Percentiles rank a stretch among this genome's conserved stretches.
Conservation (phyloP, 92 coral and sea anemone genomes). For the Epizoanthus fatuus region DNA sequence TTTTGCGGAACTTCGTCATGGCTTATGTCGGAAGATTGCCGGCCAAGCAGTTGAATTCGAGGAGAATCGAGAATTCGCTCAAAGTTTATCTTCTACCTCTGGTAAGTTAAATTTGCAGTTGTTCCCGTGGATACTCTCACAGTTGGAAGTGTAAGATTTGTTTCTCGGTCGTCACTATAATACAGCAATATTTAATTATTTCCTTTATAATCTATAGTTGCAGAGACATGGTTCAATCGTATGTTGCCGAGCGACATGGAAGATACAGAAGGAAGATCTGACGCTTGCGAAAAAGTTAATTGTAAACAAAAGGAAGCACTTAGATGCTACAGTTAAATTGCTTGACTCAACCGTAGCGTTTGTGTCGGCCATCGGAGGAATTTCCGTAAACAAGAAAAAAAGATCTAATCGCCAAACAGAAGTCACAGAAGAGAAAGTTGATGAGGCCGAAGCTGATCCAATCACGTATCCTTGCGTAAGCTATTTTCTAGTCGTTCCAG, state of each 20-base stretch:
- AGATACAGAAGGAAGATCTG: not conserved
- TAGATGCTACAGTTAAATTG: not conserved
- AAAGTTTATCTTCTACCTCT: not conserved
- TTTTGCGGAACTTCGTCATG: not conserved
- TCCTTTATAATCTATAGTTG: not conserved
- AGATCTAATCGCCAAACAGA: not conserved
- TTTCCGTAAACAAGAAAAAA: not conserved
- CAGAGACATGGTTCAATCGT: not conserved
- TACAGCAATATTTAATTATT: not conserved
- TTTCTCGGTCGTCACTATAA: too few species aligned
- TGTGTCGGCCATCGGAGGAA: not conserved
- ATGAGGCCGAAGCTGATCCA: not conserved
- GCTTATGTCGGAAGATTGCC: not conserved
- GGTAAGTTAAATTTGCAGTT: not conserved
- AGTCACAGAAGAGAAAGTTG: not conserved
- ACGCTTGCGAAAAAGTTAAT: not conserved
- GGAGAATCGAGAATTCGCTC: not conserved
- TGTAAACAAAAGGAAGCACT: not conserved
- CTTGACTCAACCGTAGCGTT: not conserved
- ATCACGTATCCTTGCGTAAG: constrained; percentile 4
- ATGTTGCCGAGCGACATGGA: not conserved
- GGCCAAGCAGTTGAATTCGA: not conserved
- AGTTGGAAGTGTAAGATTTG: not conserved
- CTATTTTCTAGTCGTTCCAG: not conserved
- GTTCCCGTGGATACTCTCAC: not conserved